These are phyloP conservation scores for Myzus persicae DNA, from an alignment of 1,140 invertebrate genomes.

Conservation along the genomic window DNA sequence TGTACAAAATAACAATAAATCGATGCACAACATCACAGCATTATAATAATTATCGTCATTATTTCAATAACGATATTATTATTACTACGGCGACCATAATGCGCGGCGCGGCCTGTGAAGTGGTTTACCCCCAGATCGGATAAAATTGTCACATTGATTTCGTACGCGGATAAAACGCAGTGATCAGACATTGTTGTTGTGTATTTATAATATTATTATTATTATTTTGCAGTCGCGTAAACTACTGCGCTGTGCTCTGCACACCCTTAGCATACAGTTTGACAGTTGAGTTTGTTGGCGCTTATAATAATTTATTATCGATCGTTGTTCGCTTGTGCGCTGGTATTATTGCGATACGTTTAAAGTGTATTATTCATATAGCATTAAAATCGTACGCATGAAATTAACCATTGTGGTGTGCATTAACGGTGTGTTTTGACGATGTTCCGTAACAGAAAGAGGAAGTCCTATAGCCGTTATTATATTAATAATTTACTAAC, in stretches of 20 bases:
- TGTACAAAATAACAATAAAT: not conserved
- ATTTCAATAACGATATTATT: not conserved
- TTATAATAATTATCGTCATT: not conserved
- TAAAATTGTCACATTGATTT: slow-evolving; percentile 18
- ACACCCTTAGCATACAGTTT: not conserved
- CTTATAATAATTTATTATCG: slow-evolving; percentile 2
- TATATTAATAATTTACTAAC: slow-evolving; percentile 14
- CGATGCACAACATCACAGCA: not conserved
- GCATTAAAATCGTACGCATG: not conserved
- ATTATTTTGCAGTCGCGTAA: not conserved
- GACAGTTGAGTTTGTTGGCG: not conserved
- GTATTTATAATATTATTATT: not conserved
- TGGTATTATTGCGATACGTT: not conserved
- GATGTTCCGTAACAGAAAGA: slow-evolving; percentile 1
- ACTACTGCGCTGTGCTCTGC: too few species aligned
- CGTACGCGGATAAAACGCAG: not conserved
- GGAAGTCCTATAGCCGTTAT: not conserved
- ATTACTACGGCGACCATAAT: too few species aligned
- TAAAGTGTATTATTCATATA: slow-evolving; percentile 6
- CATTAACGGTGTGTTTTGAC: not conserved
- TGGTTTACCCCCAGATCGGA: not conserved
- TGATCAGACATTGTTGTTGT: not conserved
- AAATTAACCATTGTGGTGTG: slow-evolving; percentile 5
- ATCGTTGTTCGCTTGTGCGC: not conserved
- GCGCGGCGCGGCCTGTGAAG: not conserved